Percentiles rank a stretch among this genome's conserved stretches.
Conservation (phyloP, 2,797 vertebrate genomes). For the Remorina albescens region DNA sequence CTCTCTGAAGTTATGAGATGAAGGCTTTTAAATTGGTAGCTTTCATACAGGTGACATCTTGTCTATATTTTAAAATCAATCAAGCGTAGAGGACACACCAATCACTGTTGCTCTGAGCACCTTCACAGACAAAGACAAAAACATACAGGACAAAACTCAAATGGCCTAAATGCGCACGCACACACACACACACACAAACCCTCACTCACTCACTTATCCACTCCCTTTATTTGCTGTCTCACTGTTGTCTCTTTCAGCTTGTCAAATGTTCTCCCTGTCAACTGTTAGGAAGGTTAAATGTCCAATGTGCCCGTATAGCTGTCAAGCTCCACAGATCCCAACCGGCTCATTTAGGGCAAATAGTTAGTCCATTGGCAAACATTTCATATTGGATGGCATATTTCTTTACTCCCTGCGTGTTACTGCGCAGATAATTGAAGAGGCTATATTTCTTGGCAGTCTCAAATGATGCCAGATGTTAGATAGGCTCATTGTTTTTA, state of each 20-base stretch:
- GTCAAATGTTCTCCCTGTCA: slow-evolving; percentile 78
- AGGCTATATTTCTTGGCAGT: slow-evolving; percentile 65
- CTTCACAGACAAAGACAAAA: slow-evolving; percentile 61
- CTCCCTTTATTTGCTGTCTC: slow-evolving; percentile 62
- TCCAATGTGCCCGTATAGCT: slow-evolving; percentile 73
- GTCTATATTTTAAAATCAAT: slow-evolving; percentile 87
- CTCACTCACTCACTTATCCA: slow-evolving; percentile 31
- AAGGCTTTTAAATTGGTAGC: slow-evolving; percentile 84
- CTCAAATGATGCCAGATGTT: slow-evolving; percentile 73
- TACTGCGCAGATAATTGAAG: slow-evolving; percentile 70
- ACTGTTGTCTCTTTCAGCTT: slow-evolving; percentile 71
- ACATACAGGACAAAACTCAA: slow-evolving; percentile 46
- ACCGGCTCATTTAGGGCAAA: slow-evolving; percentile 75
- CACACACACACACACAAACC: slow-evolving; percentile 13
- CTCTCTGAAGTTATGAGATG: slow-evolving; percentile 79
- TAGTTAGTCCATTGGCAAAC: slow-evolving; percentile 71
- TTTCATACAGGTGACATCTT: slow-evolving; percentile 83
- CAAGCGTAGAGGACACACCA: slow-evolving; percentile 83
- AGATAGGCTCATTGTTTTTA: slow-evolving; percentile 72
- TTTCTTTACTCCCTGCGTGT: slow-evolving; percentile 57
- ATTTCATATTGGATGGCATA: slow-evolving; percentile 67
- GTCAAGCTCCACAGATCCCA: slow-evolving; percentile 73
- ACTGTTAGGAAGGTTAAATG: slow-evolving; percentile 83
- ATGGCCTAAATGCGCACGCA: slow-evolving; percentile 26
- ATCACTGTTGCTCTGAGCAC: slow-evolving; percentile 63